These are phyloP conservation scores for Platygyra sinensis DNA, from an alignment of 64 coral and sea anemone genomes.

Conservation along the genomic window DNA sequence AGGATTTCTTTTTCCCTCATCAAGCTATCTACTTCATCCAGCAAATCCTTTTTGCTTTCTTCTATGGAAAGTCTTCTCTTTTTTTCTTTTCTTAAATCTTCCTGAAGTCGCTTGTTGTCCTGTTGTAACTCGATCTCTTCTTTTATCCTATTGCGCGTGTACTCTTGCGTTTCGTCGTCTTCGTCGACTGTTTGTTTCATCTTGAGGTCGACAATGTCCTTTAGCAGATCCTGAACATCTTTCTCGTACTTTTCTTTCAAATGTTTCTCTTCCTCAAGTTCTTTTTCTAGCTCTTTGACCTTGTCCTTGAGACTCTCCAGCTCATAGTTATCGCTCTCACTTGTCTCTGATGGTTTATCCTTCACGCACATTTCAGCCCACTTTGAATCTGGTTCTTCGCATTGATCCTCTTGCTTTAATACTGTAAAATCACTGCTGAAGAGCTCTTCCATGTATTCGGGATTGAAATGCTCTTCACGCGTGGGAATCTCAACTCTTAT, in stretches of 20 bases:
- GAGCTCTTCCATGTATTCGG: not conserved
- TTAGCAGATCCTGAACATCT: constrained; percentile 72
- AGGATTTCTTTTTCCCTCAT: constrained; percentile 41
- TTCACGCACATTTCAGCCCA: not conserved
- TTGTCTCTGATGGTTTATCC: not conserved
- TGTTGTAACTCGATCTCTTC: constrained; percentile 34
- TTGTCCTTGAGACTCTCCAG: not conserved
- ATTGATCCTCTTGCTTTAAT: not conserved
- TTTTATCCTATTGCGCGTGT: constrained; percentile 29
- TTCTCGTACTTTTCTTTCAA: constrained; percentile 69
- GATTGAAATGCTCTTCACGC: not conserved
- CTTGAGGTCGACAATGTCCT: constrained; percentile 78
- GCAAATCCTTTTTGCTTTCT: constrained; percentile 37
- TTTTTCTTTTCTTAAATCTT: constrained; percentile 31
- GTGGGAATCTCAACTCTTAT: not conserved
- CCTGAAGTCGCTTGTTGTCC: constrained; percentile 40
- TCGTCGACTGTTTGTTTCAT: constrained; percentile 53
- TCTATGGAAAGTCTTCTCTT: constrained; percentile 32
- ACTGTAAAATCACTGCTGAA: not conserved
- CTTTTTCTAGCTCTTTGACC: constrained; percentile 30
- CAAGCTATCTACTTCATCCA: constrained; percentile 28
- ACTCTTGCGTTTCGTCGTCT: constrained; percentile 16
- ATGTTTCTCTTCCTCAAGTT: constrained; percentile 57
- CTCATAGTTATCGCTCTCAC: not conserved
- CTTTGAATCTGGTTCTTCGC: not conserved